Evolutionary conservation across 2,888 invertebrate genomes (phyloP), one percentile per base, ranked within the genome.

Genomic region (Ornithoptera alexandrae): DNA sequence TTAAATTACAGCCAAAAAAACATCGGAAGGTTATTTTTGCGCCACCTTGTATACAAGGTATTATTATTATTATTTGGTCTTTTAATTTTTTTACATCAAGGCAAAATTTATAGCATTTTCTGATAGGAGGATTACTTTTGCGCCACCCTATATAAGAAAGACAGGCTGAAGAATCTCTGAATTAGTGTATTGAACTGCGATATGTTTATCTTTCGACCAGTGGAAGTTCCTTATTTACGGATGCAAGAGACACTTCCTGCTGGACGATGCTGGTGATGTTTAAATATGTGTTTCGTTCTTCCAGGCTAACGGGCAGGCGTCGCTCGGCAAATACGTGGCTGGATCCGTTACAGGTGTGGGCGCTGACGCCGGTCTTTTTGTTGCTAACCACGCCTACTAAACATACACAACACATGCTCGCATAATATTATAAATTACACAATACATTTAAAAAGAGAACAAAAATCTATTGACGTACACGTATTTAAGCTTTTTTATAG

Each of bases 331-430:
- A 92, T 99, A 99, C 92, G 94, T 94, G 76, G 95, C 96, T 59
- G 99, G 99, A 82, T 97, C 97, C 74, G 96, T 96, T 36, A 93
- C 94, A 82, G 97, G 98, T 84, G 95, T 95, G 84, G 98, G 98
- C 77, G 98, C 96, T 67, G 97, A 95, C 4, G 94, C 97, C 78
- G 96, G 96, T 74, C 95, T 99, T 78, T 99, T 98, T 92, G 96
- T 99, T 78, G 97, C 98, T 81, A 97, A 99, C 92, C 99, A 99
- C 90, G 97, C 97, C 78, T 99, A 99, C 91, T 99, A 98, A 94
- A 84, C 74, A 74, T 56, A 39, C 58, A 67, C 18, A 65, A 36
- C 22, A 62, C 17, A 39, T 20, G 30, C 18, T 53, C 42, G 59
- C 58, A 63, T 63, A 46, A 63, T 63, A 46, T 63, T 36, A 36